These are phyloP conservation scores for Ophion costatus DNA, from an alignment of 2,888 invertebrate species.

Conservation along the genomic window DNA sequence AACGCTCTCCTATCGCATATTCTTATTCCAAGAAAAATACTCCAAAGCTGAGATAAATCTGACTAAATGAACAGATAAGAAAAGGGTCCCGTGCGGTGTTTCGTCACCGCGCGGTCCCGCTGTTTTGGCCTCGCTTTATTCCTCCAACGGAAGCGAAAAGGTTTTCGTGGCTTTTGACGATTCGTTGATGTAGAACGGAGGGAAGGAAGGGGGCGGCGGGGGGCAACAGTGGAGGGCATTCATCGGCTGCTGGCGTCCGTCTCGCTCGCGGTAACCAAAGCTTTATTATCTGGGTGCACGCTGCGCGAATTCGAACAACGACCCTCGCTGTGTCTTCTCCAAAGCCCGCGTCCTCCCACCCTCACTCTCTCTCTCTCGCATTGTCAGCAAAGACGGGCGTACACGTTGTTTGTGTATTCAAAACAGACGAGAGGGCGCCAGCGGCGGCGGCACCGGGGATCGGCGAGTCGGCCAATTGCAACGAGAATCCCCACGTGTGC, in stretches of 20 bases:
- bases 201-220: too few species aligned
- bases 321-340: slow-evolving; percentile 74
- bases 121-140: too few species aligned
- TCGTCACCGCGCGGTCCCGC: too few species aligned
- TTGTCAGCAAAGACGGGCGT: too few species aligned
- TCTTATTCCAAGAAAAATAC: slow-evolving; percentile 32
- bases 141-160: too few species aligned
- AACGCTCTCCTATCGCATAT: slow-evolving; percentile 2
- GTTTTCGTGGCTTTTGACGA: too few species aligned
- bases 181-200: too few species aligned
- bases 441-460: slow-evolving; percentile 18
- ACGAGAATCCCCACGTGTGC: slow-evolving; percentile 84
- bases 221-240: slow-evolving; percentile 38
- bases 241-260: slow-evolving; percentile 4
- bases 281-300: slow-evolving; percentile 82
- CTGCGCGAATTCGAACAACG: slow-evolving; percentile 82
- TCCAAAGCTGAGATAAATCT: background rate
- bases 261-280: slow-evolving; percentile 71
- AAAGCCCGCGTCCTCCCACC: slow-evolving; percentile 35
- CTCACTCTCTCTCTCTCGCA: background rate
- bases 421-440: too few species aligned
- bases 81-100: too few species aligned
- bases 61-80: too few species aligned
- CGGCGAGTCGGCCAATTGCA: slow-evolving; percentile 75
- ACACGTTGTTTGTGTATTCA: too few species aligned